Evolutionary conservation across 2,113 vertebrate species (phyloP), one percentile per base, ranked within the genome.

Genomic region (Athene noctua): DNA sequence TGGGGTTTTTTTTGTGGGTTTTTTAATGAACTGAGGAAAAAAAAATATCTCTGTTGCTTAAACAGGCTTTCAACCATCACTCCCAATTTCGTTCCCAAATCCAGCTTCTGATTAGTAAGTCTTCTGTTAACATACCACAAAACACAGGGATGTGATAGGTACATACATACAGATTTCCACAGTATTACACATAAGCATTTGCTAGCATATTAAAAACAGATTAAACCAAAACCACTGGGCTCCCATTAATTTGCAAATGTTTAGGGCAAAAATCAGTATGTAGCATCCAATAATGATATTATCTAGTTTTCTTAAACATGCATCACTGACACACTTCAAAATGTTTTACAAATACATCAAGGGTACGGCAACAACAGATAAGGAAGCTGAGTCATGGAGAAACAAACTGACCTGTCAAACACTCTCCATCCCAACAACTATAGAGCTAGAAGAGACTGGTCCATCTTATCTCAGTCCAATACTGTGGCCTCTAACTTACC

Each of bases 391-490:
- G 52, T 79, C 86, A 75, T 2, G 6, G 34, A 85, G 87, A 90
- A 96, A 58, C 49, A 91, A 80, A 71, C 8, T 66, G 72, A 78
- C 72, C 70, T 46, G 34, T 68, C 52, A 82, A 81, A 90, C 30
- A 52, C 25, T 57, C 9, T 21, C 8, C 67, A 62, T 38, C 51
- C n/a, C 73, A 85, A 32, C 52, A 89, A 26, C 36, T 8, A 6
- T 0, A 81, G 55, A 91, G 38, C 73, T 68, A 17, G 68, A 95
- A 96, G 34, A 79, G 40, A 87, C 72, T 36, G 38, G 44, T 51
- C 70, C 2, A 3, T 57, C 44, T 90, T 89, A 91, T 72, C 93
- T 86, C 62, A 63, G 61, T 23, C 63, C 55, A 62, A 42, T 13
- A 36, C 68, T 89, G 75, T 29, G 66, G 52, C 61, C 57, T 71